Conservation (phyloP, 2,113 vertebrate genomes). For the Vireo altiloquus region DNA sequence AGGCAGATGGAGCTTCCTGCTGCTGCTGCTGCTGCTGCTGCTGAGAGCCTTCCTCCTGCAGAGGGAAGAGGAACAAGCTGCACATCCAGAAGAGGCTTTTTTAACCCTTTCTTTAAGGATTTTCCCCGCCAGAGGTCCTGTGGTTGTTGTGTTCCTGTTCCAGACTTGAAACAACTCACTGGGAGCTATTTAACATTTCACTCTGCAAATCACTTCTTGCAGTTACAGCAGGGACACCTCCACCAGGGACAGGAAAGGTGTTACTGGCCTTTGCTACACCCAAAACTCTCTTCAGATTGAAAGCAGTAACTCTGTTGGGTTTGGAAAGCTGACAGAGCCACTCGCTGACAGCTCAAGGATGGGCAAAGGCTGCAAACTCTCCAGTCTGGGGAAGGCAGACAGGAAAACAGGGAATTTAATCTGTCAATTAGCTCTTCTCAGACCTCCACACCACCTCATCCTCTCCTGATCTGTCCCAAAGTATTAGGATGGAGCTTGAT, state of each 20-base stretch:
- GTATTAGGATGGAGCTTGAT: not conserved
- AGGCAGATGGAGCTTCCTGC: conserved; percentile 78
- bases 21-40: conserved; percentile 80
- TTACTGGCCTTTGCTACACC: not conserved
- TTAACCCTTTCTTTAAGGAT: not conserved
- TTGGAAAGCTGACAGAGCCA: not conserved
- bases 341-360: not conserved
- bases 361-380: not conserved
- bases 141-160: not conserved
- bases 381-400: not conserved
- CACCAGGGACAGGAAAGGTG: not conserved
- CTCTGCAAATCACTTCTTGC: not conserved
- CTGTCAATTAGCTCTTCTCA: not conserved
- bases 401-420: not conserved
- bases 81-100: not conserved
- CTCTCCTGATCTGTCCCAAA: not conserved
- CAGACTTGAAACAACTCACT: not conserved
- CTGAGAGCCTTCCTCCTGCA: conserved; percentile 82
- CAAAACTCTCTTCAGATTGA: not conserved
- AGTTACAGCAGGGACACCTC: not conserved
- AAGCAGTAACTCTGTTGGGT: fast-evolving
- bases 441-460: not conserved
- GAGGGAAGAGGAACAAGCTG: conserved; percentile 11
- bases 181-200: not conserved
- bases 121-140: not conserved